Evolutionary conservation across 2,888 invertebrate species (phyloP), one percentile per base, ranked within the genome.

Genomic region (Brenthis ino): DNA sequence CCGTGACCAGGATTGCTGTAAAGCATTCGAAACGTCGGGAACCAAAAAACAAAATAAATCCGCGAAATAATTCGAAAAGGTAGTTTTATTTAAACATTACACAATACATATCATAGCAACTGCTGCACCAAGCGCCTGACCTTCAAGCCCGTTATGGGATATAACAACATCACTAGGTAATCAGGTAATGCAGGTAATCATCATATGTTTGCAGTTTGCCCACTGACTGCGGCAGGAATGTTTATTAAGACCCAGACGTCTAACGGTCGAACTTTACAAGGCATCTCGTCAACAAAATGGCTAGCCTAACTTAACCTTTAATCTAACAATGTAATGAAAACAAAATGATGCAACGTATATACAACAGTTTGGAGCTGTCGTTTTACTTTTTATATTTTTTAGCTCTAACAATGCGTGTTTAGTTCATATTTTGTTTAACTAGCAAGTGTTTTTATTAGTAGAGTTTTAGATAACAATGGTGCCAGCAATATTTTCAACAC

Each of bases 171-270:
- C 50, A 63, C 63, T 63, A 63, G 63, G 63, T 63, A 63, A 63
- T 63, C 63, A 63, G 63, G 63, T 63, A 63, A 63, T 63, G 53
- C 20, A 54, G 63, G 63, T 63, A 63, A 63, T 54, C 56, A 67
- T 67, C 61, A 63, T 50, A 67, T 67, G 56, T 63, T 63, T 67
- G 63, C 67, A 63, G 67, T 67, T 56, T 60, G 54, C 63, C 20
- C 63, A 63, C 28, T 24, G 56, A 56, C 55, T 37, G 28, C 53
- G 48, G 56, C 13, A 43, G 50, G 67, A 50, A 63, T 63, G 67
- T 61, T 67, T 67, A 67, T 61, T 67, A 61, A 53, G 54, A 54
- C 14, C 37, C 8, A 43, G 20, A 63, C 37, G 43, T 4, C 14
- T 63, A 54, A 63, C 63, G 53, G 63, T 63, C 20, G 24, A 54